Conservation (phyloP, 1,140 invertebrate species). For the Platyura marginata region DNA sequence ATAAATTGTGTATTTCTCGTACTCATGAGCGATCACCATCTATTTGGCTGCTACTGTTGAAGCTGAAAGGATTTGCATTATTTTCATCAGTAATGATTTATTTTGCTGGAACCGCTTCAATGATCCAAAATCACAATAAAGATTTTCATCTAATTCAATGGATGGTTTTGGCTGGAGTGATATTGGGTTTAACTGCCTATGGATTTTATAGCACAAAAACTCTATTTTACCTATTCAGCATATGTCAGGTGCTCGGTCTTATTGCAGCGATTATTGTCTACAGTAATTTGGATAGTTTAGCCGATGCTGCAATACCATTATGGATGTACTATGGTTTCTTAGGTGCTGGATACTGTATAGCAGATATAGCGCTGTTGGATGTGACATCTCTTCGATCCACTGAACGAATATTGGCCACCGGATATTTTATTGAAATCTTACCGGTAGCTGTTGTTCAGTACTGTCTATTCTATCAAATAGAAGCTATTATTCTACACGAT, state of each 20-base stretch:
- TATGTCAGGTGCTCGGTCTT: background rate
- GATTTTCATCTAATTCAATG: background rate
- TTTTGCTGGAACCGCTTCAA: background rate
- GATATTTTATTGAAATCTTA: background rate
- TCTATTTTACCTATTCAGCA: background rate
- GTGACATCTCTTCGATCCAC: background rate
- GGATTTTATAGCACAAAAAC: background rate
- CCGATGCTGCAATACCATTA: background rate
- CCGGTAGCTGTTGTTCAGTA: background rate
- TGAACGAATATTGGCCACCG: background rate
- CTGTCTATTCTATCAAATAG: background rate
- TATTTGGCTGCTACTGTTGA: background rate
- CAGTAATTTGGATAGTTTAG: background rate
- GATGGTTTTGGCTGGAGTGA: background rate
- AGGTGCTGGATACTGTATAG: background rate
- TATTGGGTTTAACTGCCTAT: background rate
- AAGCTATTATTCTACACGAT: background rate
- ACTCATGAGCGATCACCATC: background rate
- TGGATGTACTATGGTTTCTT: background rate
- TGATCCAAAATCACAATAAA: background rate
- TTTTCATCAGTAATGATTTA: background rate
- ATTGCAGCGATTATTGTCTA: background rate
- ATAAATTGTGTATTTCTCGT: too few relatives aligned
- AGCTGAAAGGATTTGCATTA: background rate
- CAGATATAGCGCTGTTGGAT: background rate